These are phyloP conservation scores for Oncorhynchus keta DNA, from an alignment of 2,113 vertebrate species.

Conservation along the genomic window DNA sequence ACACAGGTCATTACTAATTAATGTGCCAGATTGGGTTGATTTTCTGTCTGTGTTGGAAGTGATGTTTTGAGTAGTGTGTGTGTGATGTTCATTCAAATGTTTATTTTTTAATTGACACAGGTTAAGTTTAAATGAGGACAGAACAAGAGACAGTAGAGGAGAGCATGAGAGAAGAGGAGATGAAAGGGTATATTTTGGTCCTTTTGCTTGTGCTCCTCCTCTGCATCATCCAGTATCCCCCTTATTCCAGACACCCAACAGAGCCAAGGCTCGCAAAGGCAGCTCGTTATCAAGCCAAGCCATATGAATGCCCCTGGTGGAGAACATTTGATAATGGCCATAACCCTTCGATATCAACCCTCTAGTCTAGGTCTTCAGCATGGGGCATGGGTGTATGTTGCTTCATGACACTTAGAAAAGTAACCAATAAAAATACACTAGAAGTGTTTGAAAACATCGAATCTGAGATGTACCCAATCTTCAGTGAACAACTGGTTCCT, in stretches of 20 bases:
- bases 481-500: no score
- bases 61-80: not conserved
- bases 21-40: constrained; percentile 51
- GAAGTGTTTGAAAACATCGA: no score
- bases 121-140: constrained; percentile 51
- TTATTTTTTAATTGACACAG: constrained; percentile 53
- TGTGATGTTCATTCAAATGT: constrained; percentile 35
- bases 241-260: constrained; percentile 25
- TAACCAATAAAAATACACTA: not conserved
- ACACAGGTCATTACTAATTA: constrained; percentile 59
- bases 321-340: constrained; percentile 33
- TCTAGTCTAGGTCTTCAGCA: constrained; percentile 24
- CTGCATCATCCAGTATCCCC: constrained; percentile 40
- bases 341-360: not conserved
- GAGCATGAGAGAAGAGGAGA: constrained; percentile 30
- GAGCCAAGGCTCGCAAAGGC: not conserved
- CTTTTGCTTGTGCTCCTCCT: constrained; percentile 30
- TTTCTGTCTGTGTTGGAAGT: constrained; percentile 41
- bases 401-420: not conserved
- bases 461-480: no score
- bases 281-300: not conserved
- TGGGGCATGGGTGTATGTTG: not conserved
- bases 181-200: constrained; percentile 50
- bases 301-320: constrained; percentile 15
- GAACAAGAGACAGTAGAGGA: constrained; percentile 55